Percentiles rank a stretch among this genome's conserved stretches.
phyloP scores from a whole-genome alignment of 2,797 vertebrate species.

The Chelonia mydas region DNA sequence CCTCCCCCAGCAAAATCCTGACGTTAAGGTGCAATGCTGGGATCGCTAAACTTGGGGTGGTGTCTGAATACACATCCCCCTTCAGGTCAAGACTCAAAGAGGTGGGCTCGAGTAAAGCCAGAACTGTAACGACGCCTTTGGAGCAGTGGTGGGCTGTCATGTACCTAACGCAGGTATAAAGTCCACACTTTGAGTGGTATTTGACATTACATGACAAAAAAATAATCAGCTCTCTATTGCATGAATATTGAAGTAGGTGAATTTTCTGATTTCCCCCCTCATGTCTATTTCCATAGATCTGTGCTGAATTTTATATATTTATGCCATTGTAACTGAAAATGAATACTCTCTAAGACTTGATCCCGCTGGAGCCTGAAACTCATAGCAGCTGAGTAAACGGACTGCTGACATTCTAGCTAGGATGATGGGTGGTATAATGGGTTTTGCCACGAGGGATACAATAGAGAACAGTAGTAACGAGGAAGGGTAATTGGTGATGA shows the following conservation, averaged over 20 bases:
- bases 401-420: slow-evolving; percentile 42
- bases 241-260: slow-evolving; percentile 1
- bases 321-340: slow-evolving; percentile 55
- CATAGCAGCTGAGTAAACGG: not conserved
- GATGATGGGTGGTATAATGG: slow-evolving; percentile 48
- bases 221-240: slow-evolving; percentile 37
- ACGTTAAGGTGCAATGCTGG: accelerated
- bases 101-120: not conserved
- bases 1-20: not conserved
- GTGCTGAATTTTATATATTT: slow-evolving; percentile 44
- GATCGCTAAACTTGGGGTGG: accelerated
- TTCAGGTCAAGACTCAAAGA: slow-evolving; percentile 20
- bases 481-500: not conserved
- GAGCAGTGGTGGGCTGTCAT: not conserved
- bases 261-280: slow-evolving; percentile 21
- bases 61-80: not conserved
- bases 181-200: slow-evolving; percentile 26
- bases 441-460: slow-evolving; percentile 58
- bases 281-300: slow-evolving; percentile 4
- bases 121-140: not conserved
- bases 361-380: slow-evolving; percentile 36
- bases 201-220: slow-evolving; percentile 12
- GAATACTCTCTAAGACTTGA: not conserved
- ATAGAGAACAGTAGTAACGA: not conserved
- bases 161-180: slow-evolving; percentile 51